These are phyloP conservation scores for Parus major DNA, from an alignment of 2,113 vertebrate genomes.

Conservation along the genomic window DNA sequence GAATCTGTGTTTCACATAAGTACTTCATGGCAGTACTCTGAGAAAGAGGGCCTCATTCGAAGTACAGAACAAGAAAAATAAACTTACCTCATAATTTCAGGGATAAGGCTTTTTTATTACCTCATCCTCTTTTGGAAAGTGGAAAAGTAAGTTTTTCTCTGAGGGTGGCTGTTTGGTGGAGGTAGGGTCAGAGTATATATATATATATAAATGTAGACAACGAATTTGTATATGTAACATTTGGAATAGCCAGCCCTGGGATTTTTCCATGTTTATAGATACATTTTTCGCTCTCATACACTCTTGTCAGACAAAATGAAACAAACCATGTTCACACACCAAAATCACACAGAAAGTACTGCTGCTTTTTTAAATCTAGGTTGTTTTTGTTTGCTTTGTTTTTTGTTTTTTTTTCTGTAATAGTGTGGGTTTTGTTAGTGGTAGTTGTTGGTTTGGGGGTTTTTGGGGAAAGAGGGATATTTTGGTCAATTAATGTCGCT, in stretches of 20 bases:
- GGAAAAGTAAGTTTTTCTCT: not conserved
- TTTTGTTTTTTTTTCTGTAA: not conserved
- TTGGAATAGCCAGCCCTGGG: not conserved
- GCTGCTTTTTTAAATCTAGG: not conserved
- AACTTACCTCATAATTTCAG: not conserved
- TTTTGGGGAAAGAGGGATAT: accelerated
- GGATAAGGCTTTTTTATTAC: not conserved
- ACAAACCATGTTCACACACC: not conserved
- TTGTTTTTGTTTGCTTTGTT: accelerated
- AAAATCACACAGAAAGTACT: not conserved
- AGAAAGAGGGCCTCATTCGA: not conserved
- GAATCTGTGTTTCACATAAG: not conserved
- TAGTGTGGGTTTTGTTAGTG: not conserved
- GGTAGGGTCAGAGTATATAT: not conserved
- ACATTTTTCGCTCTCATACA: not conserved
- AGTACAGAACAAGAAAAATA: not conserved
- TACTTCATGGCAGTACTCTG: not conserved
- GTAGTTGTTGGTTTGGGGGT: not conserved
- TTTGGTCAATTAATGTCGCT: not conserved
- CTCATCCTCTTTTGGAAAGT: not conserved
- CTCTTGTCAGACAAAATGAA: not conserved
- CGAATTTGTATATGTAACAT: not conserved
- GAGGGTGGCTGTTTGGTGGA: not conserved
- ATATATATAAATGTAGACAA: not conserved
- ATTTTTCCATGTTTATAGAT: not conserved